Evolutionary conservation across 2,113 vertebrate species (phyloP).

Genomic region (Riparia riparia): DNA sequence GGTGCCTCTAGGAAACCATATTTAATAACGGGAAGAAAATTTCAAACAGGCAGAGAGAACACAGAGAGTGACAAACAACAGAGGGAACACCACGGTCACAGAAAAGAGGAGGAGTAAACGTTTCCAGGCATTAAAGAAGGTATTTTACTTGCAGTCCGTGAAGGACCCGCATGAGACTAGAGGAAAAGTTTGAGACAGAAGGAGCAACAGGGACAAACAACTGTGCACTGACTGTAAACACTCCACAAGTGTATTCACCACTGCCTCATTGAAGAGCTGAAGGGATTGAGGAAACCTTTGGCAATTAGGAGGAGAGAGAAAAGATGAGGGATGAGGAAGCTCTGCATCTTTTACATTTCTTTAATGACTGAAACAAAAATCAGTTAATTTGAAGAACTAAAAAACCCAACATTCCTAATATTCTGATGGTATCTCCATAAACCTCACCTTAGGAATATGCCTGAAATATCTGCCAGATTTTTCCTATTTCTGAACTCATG

Average conservation of each 20-base stretch:
- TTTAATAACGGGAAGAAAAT: background rate
- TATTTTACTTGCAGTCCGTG: background rate
- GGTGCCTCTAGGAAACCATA: background rate
- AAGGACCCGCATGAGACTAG: background rate
- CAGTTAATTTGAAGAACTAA: background rate
- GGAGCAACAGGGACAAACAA: background rate
- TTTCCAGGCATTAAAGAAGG: background rate
- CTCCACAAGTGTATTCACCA: background rate
- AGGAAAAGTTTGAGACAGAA: background rate
- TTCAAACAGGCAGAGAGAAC: background rate
- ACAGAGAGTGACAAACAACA: background rate
- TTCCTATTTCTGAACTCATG: background rate
- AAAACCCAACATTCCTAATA: background rate
- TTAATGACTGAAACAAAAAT: background rate
- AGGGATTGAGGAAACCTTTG: background rate
- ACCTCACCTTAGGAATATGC: background rate
- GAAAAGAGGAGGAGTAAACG: background rate
- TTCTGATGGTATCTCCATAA: background rate
- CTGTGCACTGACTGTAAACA: background rate
- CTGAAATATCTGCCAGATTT: background rate
- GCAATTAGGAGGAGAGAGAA: background rate
- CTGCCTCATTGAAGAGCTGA: background rate
- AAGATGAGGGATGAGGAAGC: background rate
- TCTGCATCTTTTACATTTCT: background rate
- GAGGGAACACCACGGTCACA: background rate